A percentile compares a stretch with the other conserved stretches of the same genome.
These are phyloP conservation scores for Gastrophysa polygoni DNA, from an alignment of 2,888 invertebrate genomes.

Conservation along the genomic window DNA sequence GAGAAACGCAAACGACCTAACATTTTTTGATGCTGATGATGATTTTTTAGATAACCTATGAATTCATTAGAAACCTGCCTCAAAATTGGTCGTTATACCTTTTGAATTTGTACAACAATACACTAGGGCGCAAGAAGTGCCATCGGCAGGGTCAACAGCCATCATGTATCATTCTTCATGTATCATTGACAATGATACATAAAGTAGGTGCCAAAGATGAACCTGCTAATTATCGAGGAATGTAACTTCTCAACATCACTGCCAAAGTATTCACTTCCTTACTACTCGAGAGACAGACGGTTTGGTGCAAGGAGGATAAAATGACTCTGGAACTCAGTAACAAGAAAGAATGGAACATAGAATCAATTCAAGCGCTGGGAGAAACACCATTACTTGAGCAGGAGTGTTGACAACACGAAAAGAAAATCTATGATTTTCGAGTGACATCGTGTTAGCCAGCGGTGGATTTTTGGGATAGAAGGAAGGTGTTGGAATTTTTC, in stretches of 20 bases:
- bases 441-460: too few relatives aligned
- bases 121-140: neutral
- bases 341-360: too few relatives aligned
- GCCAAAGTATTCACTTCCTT: neutral
- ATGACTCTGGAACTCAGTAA: neutral
- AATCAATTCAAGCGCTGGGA: too few relatives aligned
- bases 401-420: too few relatives aligned
- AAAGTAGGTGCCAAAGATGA: neutral
- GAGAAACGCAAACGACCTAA: neutral
- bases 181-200: neutral
- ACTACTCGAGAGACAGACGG: neutral
- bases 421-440: too few relatives aligned
- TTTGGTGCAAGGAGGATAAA: neutral
- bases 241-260: neutral
- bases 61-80: neutral
- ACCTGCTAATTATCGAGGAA: neutral
- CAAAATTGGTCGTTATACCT: constrained; percentile 3
- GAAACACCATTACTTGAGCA: too few relatives aligned
- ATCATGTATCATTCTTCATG: too few relatives aligned
- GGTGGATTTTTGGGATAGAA: too few relatives aligned
- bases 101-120: neutral
- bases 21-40: neutral
- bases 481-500: too few relatives aligned
- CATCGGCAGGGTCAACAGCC: constrained; percentile 3
- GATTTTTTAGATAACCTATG: neutral